Base-by-base conservation (phyloP, 1,140 invertebrate species). In the Dreissena polymorpha region DNA sequence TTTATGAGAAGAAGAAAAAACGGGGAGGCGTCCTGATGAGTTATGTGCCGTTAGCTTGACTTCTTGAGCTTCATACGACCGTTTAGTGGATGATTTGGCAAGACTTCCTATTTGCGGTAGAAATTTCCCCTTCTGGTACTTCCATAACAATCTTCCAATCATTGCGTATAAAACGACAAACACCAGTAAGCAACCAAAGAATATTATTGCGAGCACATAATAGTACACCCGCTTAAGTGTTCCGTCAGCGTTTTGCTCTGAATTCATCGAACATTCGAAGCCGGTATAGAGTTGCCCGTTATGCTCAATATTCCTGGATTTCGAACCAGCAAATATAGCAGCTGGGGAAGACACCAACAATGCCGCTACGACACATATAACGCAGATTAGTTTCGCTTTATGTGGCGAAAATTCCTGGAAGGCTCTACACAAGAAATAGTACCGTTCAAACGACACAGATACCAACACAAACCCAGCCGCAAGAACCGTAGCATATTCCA, bases 381-480 rank as follows among this genome's bases (percentile, higher is more conserved):
- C 23, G 29, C 83, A 85, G 1, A 86, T 67, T 25, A 83, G 68
- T 51, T 86, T 88, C 10, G 87, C 87, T 10, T 86, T 85, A 8
- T 57, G 81, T 0, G 87, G 77, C 5, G 85, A 83, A 16, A 88
- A 78, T 23, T 76, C 71, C 65, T 83, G 23, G 86, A 86, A 25
- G 79, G 88, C 39, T 84, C 69, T 53, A 65, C 71, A 84, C 86
- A 91, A 18, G 88, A 86, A 29, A 85, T 84, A 21, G 72, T 89
- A 90, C 55, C 89, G 76, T 65, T 91, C 90, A 27, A 89, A 78
- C 0, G 88, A 88, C 23, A 91, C 85, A 7, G 86, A 84, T 10
- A 90, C 71, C 16, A 90, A 80, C 16, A 86, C 88, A 68, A 91
- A 85, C 12, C 90, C 89, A 2, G 89, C 88, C 0, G 88, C 77